Evolutionary conservation across 2,888 invertebrate species (phyloP).

Genomic region (Drosophila siamana): DNA sequence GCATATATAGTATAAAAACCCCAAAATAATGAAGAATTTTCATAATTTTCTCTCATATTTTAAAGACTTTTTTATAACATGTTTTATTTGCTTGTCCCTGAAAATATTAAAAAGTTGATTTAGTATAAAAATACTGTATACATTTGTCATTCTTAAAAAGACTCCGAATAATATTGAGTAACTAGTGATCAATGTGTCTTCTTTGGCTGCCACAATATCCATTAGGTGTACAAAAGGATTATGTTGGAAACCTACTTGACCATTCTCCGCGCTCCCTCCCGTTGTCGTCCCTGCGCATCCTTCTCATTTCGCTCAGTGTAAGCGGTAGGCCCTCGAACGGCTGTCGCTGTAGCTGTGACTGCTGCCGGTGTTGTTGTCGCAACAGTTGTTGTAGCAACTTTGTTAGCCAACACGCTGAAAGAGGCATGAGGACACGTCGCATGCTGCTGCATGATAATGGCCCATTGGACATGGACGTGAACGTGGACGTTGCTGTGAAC

Average conservation of each 20-base stretch:
- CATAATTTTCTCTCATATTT: too few relatives aligned
- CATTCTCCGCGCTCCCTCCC: background rate
- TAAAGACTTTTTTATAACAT: too few relatives aligned
- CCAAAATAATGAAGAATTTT: too few relatives aligned
- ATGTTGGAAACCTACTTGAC: background rate
- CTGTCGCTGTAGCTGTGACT: slow-evolving; percentile 4
- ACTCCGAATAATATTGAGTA: too few relatives aligned
- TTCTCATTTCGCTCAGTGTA: slow-evolving; percentile 29
- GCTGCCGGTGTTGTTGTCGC: slow-evolving; percentile 15
- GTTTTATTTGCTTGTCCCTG: too few relatives aligned
- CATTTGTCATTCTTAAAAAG: too few relatives aligned
- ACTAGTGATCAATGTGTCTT: too few relatives aligned
- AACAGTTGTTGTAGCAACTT: slow-evolving; percentile 50
- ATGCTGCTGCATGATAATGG: slow-evolving; percentile 59
- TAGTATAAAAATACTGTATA: too few relatives aligned
- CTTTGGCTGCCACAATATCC: too few relatives aligned
- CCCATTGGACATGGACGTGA: slow-evolving; percentile 37
- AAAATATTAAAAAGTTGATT: too few relatives aligned
- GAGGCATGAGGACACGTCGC: slow-evolving; percentile 42
- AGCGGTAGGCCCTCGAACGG: slow-evolving; percentile 7
- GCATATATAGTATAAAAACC: too few relatives aligned
- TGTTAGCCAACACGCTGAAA: slow-evolving; percentile 49
- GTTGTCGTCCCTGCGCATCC: too few relatives aligned
- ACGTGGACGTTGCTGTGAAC: slow-evolving; percentile 9
- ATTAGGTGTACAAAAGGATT: background rate